Evolutionary conservation across 1,140 invertebrate species (phyloP), one percentile per base, ranked within the genome.

Genomic region (Pseudoatta argentina): DNA sequence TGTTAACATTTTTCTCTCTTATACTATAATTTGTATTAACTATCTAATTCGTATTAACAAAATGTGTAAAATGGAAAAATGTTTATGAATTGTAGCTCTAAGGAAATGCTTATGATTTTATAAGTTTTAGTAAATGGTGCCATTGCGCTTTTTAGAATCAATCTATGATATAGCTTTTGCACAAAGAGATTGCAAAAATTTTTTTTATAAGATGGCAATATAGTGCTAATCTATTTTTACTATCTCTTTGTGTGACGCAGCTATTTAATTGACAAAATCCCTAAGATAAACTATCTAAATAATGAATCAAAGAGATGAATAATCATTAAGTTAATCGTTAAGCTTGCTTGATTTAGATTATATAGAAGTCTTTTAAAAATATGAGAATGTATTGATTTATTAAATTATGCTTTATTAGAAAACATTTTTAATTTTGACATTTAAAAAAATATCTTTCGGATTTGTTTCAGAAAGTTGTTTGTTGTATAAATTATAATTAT

Each of bases 1-100:
- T 86, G 76, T 88, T 92, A 92, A 67, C 34, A 18, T 85, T 75
- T 67, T 87, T 57, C 12, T 67, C 24, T 75, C 79, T 88, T 85
- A n/a, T 75, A 67, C 57, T 51, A 69, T 24, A 24, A 87, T 86
- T 77, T 59, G 16, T 78, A 57, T 87, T 86, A 61, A 66, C 18
- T 24, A 24, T 24, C 24, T 24, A 24, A 87, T 86, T 77, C 63
- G 16, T 78, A 57, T 87, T 86, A 61, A 66, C 18, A 34, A 12
- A 51, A 72, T 39, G 27, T 0, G 64, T 85, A 85, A 30, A 16
- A 44, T 51, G 2, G 2, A 6, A 1, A 18, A 27, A 24, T 79
- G n/a, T 44, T 59, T 21, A 24, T 73, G 72, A 61, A 12, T 27
- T 3, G 10, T 85, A 87, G 73, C 12, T 44, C 5, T 87, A 86